phyloP scores from a whole-genome alignment of 2,113 vertebrate genomes.

The Paraplagusia blochii region DNA sequence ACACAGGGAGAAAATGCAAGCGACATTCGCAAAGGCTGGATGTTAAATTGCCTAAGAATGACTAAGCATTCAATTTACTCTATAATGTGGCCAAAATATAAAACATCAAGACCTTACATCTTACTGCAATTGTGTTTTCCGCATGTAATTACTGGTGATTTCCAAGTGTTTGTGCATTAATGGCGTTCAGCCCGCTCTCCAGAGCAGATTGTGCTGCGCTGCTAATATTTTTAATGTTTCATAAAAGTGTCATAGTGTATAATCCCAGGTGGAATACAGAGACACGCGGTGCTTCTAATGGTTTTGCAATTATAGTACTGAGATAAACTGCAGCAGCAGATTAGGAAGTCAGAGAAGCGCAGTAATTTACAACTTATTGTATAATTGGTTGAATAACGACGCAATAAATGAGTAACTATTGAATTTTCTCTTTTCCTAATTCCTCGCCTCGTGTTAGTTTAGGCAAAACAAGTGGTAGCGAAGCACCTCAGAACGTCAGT shows the following conservation, averaged over 20 bases:
- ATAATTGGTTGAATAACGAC: constrained; percentile 41
- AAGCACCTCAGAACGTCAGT: not conserved
- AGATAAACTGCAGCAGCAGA: constrained; percentile 32
- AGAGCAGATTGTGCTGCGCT: too few species aligned
- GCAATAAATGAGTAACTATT: constrained; percentile 26
- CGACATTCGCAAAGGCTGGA: too few species aligned
- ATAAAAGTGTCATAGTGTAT: constrained; percentile 17
- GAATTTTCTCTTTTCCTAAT: constrained; percentile 23
- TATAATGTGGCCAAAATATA: too few species aligned
- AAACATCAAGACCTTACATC: too few species aligned
- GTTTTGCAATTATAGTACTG: constrained; percentile 40
- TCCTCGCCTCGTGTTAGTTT: too few species aligned
- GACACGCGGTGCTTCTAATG: not conserved
- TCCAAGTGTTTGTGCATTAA: not conserved
- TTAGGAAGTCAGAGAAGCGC: constrained; percentile 26
- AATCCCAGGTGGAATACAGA: constrained; percentile 13
- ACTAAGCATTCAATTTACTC: too few species aligned
- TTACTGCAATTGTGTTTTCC: too few species aligned
- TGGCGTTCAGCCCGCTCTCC: too few species aligned
- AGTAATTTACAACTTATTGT: constrained; percentile 30
- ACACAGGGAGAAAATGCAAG: too few species aligned
- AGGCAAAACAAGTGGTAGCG: not conserved
- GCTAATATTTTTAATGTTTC: not conserved
- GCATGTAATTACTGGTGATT: too few species aligned
- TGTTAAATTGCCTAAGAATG: too few species aligned